Percentiles rank a stretch among this genome's conserved stretches.
Conservation (phyloP, 2,888 invertebrate species). For the Drosophila ustulata region DNA sequence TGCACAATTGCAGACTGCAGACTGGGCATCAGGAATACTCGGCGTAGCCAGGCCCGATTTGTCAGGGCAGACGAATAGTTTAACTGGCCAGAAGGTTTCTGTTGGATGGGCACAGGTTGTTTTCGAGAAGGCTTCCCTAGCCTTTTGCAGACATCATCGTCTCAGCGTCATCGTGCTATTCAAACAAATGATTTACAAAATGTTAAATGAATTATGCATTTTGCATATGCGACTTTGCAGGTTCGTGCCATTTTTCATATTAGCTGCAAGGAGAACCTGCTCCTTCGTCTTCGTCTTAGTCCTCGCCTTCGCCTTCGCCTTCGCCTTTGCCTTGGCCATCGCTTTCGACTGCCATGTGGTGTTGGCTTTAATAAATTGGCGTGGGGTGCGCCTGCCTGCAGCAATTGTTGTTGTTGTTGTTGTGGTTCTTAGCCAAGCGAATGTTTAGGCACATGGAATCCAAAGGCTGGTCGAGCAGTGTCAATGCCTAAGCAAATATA, state of each 20-base stretch:
- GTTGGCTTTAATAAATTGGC: constrained; percentile 80
- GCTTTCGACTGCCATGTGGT: constrained; percentile 55
- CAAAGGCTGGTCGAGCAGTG: constrained; percentile 48
- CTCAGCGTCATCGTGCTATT: constrained; percentile 77
- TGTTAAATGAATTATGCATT: constrained; percentile 82
- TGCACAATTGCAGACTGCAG: constrained; percentile 3
- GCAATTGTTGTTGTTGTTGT: constrained; percentile 52
- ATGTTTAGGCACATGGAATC: constrained; percentile 49
- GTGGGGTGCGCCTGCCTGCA: constrained; percentile 76
- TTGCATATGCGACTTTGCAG: constrained; percentile 71
- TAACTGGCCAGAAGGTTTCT: constrained; percentile 57
- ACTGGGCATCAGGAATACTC: constrained; percentile 33
- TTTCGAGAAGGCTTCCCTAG: constrained; percentile 55
- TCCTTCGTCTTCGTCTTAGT: constrained; percentile 27
- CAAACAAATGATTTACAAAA: constrained; percentile 83
- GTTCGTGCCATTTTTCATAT: constrained; percentile 68
- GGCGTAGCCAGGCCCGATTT: constrained; percentile 64
- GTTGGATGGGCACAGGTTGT: constrained; percentile 63
- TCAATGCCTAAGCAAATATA: constrained; percentile 74
- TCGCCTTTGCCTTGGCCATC: constrained; percentile 14
- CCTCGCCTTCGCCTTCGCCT: background rate
- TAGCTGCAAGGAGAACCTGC: constrained; percentile 36
- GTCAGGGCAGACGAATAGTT: constrained; percentile 83
- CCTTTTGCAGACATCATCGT: constrained; percentile 60
- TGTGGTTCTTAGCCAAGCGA: constrained; percentile 32